phyloP scores from a whole-genome alignment of 2,797 vertebrate species.

The Sebastes aleutianus region DNA sequence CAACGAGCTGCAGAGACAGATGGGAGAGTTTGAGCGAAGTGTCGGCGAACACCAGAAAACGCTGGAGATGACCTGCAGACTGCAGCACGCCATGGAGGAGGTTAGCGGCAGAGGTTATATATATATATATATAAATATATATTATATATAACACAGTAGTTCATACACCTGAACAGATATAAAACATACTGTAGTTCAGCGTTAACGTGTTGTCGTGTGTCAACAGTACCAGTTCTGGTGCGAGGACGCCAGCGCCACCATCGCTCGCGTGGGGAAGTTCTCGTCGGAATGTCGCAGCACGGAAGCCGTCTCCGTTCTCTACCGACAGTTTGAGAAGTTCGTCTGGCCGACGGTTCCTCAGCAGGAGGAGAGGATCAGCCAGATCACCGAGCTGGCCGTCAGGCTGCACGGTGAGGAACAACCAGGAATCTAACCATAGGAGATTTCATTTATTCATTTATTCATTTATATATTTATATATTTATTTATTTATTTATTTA shows the following conservation, averaged over 20 bases:
- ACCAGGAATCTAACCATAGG: too few species aligned
- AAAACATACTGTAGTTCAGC: too few species aligned
- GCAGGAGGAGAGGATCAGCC: slow-evolving; percentile 89
- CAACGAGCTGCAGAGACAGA: slow-evolving; percentile 85
- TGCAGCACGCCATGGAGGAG: slow-evolving; percentile 91
- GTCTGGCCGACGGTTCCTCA: slow-evolving; percentile 87
- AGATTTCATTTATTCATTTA: too few species aligned
- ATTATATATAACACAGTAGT: neutral
- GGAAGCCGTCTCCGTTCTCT: slow-evolving; percentile 85
- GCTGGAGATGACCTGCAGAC: slow-evolving; percentile 84
- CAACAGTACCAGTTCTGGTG: slow-evolving; percentile 91
- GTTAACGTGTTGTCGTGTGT: neutral
- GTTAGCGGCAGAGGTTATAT: slow-evolving; percentile 56
- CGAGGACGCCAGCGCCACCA: slow-evolving; percentile 88
- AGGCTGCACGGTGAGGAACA: slow-evolving; percentile 84
- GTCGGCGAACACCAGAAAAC: slow-evolving; percentile 87
- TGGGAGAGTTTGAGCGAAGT: slow-evolving; percentile 84
- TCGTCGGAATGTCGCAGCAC: slow-evolving; percentile 87
- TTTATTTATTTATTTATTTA: too few species aligned
- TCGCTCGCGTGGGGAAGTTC: slow-evolving; percentile 88
- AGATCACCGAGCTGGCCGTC: slow-evolving; percentile 86
- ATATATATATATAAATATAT: too few species aligned
- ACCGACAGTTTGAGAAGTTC: slow-evolving; percentile 91
- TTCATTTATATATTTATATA: too few species aligned
- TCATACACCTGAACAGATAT: too few species aligned